Conservation (phyloP, 2,797 vertebrate genomes). For the Amphiprion clarkii region DNA sequence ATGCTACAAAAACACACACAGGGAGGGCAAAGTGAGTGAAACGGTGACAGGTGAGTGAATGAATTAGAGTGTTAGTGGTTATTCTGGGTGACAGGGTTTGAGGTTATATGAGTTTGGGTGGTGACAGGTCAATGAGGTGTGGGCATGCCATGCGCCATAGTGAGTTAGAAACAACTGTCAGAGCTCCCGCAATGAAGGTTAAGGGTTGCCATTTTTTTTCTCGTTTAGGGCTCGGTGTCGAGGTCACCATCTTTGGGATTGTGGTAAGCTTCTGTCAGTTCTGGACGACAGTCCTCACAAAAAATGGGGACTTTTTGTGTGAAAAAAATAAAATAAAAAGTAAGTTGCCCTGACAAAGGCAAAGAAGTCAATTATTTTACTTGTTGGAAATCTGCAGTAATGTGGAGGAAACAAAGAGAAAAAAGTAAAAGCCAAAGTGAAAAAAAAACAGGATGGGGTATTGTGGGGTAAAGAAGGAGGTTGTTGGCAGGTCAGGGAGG, state of each 20-base stretch:
- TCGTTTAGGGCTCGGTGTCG: conserved; percentile 73
- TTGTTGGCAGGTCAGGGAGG: conserved; percentile 79
- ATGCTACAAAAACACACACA: conserved; percentile 85
- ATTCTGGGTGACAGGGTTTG: conserved; percentile 70
- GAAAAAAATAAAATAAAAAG: conserved; percentile 72
- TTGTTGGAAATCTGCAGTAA: conserved; percentile 78
- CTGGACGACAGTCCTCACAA: conserved; percentile 88
- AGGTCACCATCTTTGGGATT: conserved; percentile 81
- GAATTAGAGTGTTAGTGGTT: conserved; percentile 86
- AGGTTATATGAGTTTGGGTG: conserved; percentile 63
- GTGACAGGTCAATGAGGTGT: conserved; percentile 74
- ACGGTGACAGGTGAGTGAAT: conserved; percentile 65
- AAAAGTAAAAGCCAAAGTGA: conserved; percentile 79
- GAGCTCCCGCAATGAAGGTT: conserved; percentile 88
- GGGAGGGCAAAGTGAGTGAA: conserved; percentile 68
- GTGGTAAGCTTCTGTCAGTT: conserved; percentile 90
- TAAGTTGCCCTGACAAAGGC: conserved; percentile 79
- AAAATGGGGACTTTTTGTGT: conserved; percentile 86
- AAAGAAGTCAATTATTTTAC: conserved; percentile 70
- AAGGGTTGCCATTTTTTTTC: conserved; percentile 78
- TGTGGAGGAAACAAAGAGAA: conserved; percentile 79
- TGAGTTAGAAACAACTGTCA: conserved; percentile 90
- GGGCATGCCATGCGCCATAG: conserved; percentile 95
- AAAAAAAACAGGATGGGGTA: conserved; percentile 78
- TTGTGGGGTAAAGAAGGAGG: conserved; percentile 81